Percentiles rank a stretch among this genome's conserved stretches.
phyloP scores from a whole-genome alignment of 2,113 vertebrate genomes.

The Abramis brama region DNA sequence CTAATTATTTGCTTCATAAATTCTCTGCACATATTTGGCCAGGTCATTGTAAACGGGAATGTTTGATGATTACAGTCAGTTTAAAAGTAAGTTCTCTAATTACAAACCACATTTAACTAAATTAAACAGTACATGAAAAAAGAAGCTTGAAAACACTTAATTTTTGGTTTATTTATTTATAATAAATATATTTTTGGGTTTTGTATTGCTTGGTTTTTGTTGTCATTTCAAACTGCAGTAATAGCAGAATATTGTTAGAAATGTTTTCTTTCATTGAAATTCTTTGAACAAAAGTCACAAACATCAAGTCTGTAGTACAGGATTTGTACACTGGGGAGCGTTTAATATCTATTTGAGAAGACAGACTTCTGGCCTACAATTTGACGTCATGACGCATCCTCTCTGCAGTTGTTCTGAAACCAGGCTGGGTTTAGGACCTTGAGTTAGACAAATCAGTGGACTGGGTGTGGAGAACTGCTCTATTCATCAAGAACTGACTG shows the following conservation, averaged over 20 bases:
- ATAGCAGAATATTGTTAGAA: no score
- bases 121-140: no score
- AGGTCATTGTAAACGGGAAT: not conserved
- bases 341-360: not conserved
- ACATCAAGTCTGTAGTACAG: not conserved
- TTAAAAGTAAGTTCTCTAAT: not conserved
- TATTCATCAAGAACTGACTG: not conserved
- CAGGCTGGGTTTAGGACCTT: conserved; percentile 40
- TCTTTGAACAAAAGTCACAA: not conserved
- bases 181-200: not conserved
- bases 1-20: not conserved
- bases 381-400: not conserved
- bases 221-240: not conserved
- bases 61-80: not conserved
- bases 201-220: not conserved
- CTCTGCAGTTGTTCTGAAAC: not conserved
- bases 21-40: not conserved
- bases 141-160: no score
- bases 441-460: not conserved
- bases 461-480: conserved; percentile 33
- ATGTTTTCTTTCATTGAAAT: not conserved
- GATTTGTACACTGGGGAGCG: not conserved
- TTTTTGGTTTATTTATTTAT: not conserved
- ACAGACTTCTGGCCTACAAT: not conserved
- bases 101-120: not conserved